Conservation (phyloP, 23 tunicate species). For the Styela clava region DNA sequence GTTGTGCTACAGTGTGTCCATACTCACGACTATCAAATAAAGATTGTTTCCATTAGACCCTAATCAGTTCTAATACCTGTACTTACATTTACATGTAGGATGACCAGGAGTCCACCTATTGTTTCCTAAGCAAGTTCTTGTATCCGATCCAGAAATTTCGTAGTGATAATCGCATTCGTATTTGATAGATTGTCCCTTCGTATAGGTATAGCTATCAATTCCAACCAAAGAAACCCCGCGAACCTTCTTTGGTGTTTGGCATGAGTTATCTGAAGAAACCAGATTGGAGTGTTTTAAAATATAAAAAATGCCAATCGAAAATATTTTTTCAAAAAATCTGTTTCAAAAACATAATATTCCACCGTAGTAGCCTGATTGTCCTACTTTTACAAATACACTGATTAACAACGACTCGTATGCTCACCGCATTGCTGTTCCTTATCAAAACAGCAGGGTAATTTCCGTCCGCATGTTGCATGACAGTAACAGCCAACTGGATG, state of each 20-base stretch:
- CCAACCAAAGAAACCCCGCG: background rate
- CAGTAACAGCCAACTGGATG: conserved; percentile 16
- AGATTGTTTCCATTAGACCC: too few species aligned
- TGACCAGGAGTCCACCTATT: conserved; percentile 17
- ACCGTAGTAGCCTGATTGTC: too few species aligned
- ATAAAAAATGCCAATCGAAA: too few species aligned
- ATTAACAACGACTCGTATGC: background rate
- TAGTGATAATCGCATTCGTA: conserved; percentile 19
- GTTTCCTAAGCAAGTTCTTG: conserved; percentile 14
- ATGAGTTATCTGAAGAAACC: background rate
- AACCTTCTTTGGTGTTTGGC: background rate
- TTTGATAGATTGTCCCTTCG: background rate
- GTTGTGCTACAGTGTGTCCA: too few species aligned
- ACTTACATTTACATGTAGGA: conserved; percentile 25
- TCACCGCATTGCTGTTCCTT: background rate
- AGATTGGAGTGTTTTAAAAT: too few species aligned
- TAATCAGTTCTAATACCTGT: too few species aligned
- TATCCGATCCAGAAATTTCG: background rate
- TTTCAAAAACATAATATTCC: too few species aligned
- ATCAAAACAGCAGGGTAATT: conserved; percentile 5
- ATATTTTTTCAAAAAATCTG: too few species aligned
- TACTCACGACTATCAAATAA: too few species aligned
- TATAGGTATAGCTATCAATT: background rate
- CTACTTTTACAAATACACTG: too few species aligned
- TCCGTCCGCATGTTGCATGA: conserved; percentile 8